Evolutionary conservation across 2,888 invertebrate species (phyloP).

Genomic region (Ornithoptera priamus): DNA sequence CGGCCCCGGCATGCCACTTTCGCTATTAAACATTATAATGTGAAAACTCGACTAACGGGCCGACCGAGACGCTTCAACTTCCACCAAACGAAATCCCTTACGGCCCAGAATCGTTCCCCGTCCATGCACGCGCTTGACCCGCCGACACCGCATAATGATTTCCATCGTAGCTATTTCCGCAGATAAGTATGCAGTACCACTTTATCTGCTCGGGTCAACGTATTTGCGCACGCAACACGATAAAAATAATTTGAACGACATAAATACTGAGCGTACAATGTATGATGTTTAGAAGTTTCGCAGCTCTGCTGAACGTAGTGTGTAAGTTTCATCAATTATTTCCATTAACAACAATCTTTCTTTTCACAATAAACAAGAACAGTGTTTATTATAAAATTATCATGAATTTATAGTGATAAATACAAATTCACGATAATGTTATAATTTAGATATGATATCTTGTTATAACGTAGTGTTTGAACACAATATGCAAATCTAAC

Average conservation of each 20-base stretch:
- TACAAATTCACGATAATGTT: no score
- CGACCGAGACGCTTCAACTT: slow-evolving; percentile 3
- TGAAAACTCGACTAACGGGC: slow-evolving; percentile 28
- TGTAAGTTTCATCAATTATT: no score
- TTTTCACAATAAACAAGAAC: no score
- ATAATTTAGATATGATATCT: no score
- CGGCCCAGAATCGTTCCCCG: slow-evolving; percentile 9
- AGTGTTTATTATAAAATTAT: no score
- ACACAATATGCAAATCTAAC: no score
- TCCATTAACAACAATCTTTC: no score
- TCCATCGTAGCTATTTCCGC: slow-evolving; percentile 23
- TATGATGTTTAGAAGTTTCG: slow-evolving; percentile 11
- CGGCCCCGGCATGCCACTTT: slow-evolving; percentile 51
- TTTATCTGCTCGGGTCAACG: slow-evolving; percentile 27
- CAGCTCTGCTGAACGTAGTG: background rate
- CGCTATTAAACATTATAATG: slow-evolving; percentile 46
- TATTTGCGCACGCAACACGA: slow-evolving; percentile 27
- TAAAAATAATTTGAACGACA: slow-evolving; percentile 22
- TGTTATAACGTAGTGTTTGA: no score
- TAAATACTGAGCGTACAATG: slow-evolving; percentile 10
- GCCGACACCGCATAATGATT: slow-evolving; percentile 18
- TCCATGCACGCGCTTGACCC: slow-evolving; percentile 26
- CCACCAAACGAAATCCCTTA: slow-evolving; percentile 17
- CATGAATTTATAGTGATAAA: no score
- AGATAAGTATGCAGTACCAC: slow-evolving; percentile 22